Conservation (phyloP, 2,113 vertebrate species). For the Lepidothrix coronata region DNA sequence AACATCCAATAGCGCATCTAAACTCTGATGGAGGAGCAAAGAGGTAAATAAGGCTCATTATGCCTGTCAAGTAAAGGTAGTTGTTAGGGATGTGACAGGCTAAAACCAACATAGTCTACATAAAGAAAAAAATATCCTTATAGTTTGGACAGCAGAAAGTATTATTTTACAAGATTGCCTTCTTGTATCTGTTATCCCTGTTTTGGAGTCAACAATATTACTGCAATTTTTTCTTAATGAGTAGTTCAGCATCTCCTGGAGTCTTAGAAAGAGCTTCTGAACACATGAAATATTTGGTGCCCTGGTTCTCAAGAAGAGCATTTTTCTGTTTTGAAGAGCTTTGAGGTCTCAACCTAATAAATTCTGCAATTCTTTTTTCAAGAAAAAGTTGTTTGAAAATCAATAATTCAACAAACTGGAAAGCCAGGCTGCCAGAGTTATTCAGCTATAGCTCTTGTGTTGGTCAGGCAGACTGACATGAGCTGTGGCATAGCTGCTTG, state of each 20-base stretch:
- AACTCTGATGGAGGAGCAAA: not conserved
- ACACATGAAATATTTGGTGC: not conserved
- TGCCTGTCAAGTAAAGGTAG: not conserved
- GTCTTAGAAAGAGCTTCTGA: not conserved
- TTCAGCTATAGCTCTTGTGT: not conserved
- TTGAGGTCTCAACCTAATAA: not conserved
- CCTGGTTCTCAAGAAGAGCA: not conserved
- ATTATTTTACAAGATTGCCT: not conserved
- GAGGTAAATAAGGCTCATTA: not conserved
- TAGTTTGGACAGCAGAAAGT: not conserved
- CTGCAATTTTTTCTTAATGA: not conserved
- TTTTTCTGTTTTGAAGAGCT: not conserved
- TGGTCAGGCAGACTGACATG: not conserved
- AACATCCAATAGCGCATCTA: not conserved
- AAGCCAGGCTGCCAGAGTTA: not conserved
- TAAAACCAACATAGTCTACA: accelerated
- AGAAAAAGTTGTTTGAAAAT: not conserved
- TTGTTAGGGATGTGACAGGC: not conserved
- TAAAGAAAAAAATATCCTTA: not conserved
- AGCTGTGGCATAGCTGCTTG: not conserved
- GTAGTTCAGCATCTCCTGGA: not conserved
- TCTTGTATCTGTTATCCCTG: not conserved
- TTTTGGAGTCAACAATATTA: not conserved
- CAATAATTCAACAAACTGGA: not conserved
- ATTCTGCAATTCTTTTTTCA: not conserved